Evolutionary conservation across 1,140 invertebrate genomes (phyloP), one percentile per base, ranked within the genome.

Genomic region (Drosophila erecta): DNA sequence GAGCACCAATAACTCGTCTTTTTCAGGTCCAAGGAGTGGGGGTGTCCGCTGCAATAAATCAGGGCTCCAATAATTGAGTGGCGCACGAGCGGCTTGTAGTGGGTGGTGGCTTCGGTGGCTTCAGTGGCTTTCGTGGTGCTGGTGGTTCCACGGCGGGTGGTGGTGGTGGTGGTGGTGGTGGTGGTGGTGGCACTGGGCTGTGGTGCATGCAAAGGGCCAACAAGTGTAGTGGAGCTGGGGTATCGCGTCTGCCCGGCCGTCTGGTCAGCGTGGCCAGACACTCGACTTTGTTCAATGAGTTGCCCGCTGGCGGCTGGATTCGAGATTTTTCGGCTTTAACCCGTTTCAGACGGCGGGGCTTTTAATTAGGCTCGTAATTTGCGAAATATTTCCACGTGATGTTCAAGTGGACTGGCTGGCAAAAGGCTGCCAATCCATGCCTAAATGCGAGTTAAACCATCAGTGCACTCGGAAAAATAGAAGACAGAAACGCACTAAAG

Each of bases 361-460:
- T 81, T 87, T 89, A 87, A 87, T 87, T 87, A 87, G 84, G 79
- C 84, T 69, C 84, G 81, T 87, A 87, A 86, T 87, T 87, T 89
- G 69, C 66, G 79, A 87, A 89, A 89, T 85, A 89, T 71, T 84
- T 87, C 49, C 64, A 76, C 76, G 79, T 86, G 83, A 78, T 76
- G 33, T 64, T 84, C 62, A 70, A 87, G 84, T 87, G 84, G 51
- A 50, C 35, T 15, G 41, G 30, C 33, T 55, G 67, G 72, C 84
- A 89, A 86, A 86, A 76, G 81, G 62, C 81, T 55, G 35, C 17
- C 33, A 38, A 54, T 6, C 58, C 22, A 66, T 67, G 54, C 43
- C 77, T 84, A 86, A 85, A 77, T 40, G 30, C 49, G 64, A 35
- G 64, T 27, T 20, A 11, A 70, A 35, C 4, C 35, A 27, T 33